Evolutionary conservation across 2,797 vertebrate genomes (phyloP).

Genomic region (Selene dorsalis): DNA sequence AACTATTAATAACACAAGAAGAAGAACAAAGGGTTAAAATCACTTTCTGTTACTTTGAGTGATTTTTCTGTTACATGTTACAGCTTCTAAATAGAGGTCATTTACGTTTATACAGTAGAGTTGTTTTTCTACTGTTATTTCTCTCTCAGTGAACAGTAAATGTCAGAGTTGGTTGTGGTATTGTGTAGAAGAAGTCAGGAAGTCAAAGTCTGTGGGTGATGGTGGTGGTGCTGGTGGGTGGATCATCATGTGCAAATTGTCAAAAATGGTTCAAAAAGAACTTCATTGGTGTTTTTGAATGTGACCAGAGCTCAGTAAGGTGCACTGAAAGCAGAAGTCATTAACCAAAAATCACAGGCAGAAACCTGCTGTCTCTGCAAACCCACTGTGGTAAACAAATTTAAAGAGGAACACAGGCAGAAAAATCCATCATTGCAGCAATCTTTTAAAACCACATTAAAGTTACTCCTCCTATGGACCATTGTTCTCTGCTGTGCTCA

Average conservation of each 20-base stretch:
- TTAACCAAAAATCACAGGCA: conserved; percentile 47
- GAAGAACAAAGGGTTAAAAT: not conserved
- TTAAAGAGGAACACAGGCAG: conserved; percentile 68
- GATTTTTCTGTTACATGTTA: not conserved
- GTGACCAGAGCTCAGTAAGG: conserved; percentile 63
- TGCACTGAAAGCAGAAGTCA: conserved; percentile 62
- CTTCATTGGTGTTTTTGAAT: conserved; percentile 36
- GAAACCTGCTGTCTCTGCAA: conserved; percentile 79
- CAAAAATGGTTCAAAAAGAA: conserved; percentile 38
- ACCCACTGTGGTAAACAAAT: conserved; percentile 63
- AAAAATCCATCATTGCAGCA: conserved; percentile 50
- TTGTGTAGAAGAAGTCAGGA: not conserved
- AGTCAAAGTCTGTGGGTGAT: not conserved
- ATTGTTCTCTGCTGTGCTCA: conserved; percentile 58
- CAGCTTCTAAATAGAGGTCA: not conserved
- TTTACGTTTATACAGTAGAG: not conserved
- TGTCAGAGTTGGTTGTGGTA: not conserved
- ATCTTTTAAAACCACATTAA: conserved; percentile 74
- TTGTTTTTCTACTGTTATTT: not conserved
- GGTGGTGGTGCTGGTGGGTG: not conserved
- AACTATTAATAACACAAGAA: not conserved
- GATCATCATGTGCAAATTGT: conserved; percentile 21
- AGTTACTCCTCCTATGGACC: conserved; percentile 34
- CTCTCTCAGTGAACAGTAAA: not conserved
- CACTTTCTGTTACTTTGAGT: not conserved